Base-by-base conservation (phyloP, 2,888 invertebrate genomes). In the Cylloceria caligata region DNA sequence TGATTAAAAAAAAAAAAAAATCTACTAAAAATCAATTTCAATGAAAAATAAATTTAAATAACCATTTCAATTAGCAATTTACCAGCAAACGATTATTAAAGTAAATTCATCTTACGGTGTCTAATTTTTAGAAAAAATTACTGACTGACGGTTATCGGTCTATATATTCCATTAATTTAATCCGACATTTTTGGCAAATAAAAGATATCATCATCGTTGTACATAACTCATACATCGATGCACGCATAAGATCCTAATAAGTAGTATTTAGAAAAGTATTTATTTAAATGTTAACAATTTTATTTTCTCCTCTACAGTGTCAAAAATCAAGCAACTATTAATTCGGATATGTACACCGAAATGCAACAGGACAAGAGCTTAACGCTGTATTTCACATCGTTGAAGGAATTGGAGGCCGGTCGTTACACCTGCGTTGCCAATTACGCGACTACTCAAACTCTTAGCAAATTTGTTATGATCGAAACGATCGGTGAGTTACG, bases 381-480 rank as follows among this genome's bases (percentile, higher is more conserved):
- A 86, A 95, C 95, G 75, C 94, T 98, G 80, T 96, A 97, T 92
- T 96, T 97, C 91, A 94, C 95, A 67, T 95, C 95, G 45, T 94
- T 97, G 87, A 94, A 95, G 49, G 95, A 96, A 85, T 94, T 96
- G 76, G 96, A 97, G 94, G 96, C 95, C 45, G 98, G 98, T 79
- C 95, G 94, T 87, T 98, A 98, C 93, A 96, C 95, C 82, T 98
- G 98, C 90, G 94, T 95, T 34, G 97, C 97, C n/a, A 95, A 94
- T 80, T 98, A 97, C 93, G 96, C 97, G 81, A 94, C 94, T 87
- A 95, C 96, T 77, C 94, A 96, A 89, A 93, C 94, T 39, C 93
- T 97, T 69, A 94, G 93, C 86, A 95, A 95, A 76, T 94, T 94
- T 82, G 96, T 97, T 55, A 93, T 94, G 88, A 95, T 97, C 88